Evolutionary conservation across 2,888 invertebrate genomes (phyloP).

Genomic region (Elmis aenea): DNA sequence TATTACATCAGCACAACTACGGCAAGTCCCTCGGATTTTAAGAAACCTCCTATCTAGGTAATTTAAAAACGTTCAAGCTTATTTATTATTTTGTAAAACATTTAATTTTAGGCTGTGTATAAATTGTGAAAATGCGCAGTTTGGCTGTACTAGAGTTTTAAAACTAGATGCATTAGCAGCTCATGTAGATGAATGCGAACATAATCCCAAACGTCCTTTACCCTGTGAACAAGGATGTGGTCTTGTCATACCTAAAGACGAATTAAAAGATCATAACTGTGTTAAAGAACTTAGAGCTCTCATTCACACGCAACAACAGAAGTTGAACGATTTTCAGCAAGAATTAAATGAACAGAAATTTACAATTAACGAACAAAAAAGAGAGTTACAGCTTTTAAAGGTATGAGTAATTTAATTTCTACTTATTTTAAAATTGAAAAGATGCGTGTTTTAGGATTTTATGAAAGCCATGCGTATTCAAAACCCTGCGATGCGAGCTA

Average conservation of each 20-base stretch:
- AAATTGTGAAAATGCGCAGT: conserved; percentile 83
- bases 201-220: conserved; percentile 89
- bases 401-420: conserved; percentile 43
- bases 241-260: conserved; percentile 91
- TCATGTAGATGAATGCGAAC: conserved; percentile 88
- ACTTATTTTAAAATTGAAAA: conserved; percentile 1
- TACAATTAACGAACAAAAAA: conserved; percentile 82
- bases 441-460: conserved; percentile 61
- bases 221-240: conserved; percentile 94
- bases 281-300: conserved; percentile 80
- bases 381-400: conserved; percentile 83
- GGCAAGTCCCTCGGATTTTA: conserved; percentile 89
- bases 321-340: conserved; percentile 79
- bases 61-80: conserved; percentile 9
- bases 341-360: conserved; percentile 82
- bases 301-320: conserved; percentile 81
- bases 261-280: conserved; percentile 91
- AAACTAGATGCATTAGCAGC: conserved; percentile 82
- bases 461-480: conserved; percentile 90
- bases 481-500: conserved; percentile 86
- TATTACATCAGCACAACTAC: conserved; percentile 81
- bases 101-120: conserved; percentile 67
- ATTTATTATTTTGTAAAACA: conserved; percentile 5
- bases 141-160: conserved; percentile 79
- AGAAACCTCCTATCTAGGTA: conserved; percentile 84